Evolutionary conservation across 2,113 vertebrate species (phyloP).

Genomic region (Bucco capensis): DNA sequence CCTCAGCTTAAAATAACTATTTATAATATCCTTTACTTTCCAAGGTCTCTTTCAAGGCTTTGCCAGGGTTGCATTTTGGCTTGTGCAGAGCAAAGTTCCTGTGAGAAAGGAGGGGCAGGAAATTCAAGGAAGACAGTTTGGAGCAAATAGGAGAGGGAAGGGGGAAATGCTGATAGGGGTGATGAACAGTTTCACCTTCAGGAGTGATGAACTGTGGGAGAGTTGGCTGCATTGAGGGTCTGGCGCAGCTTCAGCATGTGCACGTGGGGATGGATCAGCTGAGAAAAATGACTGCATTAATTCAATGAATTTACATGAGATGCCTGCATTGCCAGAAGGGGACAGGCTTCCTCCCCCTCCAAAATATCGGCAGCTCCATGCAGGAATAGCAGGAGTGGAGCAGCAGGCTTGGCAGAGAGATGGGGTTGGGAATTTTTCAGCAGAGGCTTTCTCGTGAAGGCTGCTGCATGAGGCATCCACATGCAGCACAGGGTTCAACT

Average conservation of each 20-base stretch:
- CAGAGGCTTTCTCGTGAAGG: background rate
- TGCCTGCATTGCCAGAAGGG: conserved; percentile 8
- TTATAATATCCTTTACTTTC: conserved; percentile 20
- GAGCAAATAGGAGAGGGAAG: background rate
- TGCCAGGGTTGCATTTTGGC: background rate
- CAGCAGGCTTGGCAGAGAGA: background rate
- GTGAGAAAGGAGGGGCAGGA: background rate
- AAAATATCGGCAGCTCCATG: background rate
- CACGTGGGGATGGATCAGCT: conserved; percentile 62
- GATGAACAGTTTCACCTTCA: conserved; percentile 51
- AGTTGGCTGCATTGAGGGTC: conserved; percentile 49
- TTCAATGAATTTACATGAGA: conserved; percentile 69
- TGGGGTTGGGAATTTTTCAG: background rate
- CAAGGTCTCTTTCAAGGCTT: conserved; percentile 29
- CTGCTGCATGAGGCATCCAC: background rate
- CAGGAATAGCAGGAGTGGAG: background rate
- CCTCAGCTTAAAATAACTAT: conserved; percentile 49
- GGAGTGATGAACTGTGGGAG: conserved; percentile 49
- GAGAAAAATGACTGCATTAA: conserved; percentile 64
- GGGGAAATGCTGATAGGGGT: conserved; percentile 11
- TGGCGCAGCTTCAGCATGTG: conserved; percentile 35
- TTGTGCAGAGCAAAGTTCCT: background rate
- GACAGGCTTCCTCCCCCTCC: background rate
- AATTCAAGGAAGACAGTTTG: background rate
- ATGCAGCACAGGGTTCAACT: background rate